These are phyloP conservation scores for Anthopleura sola DNA, from an alignment of 64 coral and sea anemone genomes.

Conservation along the genomic window DNA sequence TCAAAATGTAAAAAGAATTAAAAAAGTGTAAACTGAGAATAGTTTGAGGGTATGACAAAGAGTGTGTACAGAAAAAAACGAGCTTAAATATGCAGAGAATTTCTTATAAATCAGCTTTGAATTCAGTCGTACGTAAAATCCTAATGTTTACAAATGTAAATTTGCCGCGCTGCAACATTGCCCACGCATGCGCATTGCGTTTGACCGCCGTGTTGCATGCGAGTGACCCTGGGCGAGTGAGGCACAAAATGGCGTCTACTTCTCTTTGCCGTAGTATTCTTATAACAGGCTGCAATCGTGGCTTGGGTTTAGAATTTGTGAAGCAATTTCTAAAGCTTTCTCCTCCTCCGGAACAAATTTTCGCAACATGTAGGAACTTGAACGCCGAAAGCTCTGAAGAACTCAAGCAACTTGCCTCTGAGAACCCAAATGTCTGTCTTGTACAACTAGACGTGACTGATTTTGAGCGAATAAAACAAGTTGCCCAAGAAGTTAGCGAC, in stretches of 20 bases:
- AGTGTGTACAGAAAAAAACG: no score
- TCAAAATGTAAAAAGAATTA: no score
- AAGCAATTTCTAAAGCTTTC: constrained; percentile 39
- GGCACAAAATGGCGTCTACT: background rate
- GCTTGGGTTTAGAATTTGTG: constrained; percentile 59
- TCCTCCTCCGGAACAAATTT: constrained; percentile 38
- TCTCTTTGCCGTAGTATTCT: constrained; percentile 21
- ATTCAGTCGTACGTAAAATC: no score
- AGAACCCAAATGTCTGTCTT: constrained; percentile 28
- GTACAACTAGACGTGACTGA: constrained; percentile 49
- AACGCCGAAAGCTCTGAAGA: constrained; percentile 20
- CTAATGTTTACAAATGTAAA: no score
- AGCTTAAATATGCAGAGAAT: no score
- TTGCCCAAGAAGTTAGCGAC: constrained; percentile 25
- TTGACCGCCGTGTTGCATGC: no score
- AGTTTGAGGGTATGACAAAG: no score
- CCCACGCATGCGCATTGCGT: no score
- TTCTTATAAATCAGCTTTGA: no score
- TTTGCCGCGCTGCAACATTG: no score
- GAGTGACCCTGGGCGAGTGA: no score
- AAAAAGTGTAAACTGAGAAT: no score
- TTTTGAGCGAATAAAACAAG: background rate
- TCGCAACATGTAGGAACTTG: constrained; percentile 46
- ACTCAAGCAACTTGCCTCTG: constrained; percentile 22
- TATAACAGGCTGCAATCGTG: constrained; percentile 62